Conservation (phyloP, 2,888 invertebrate species). For the Troides helena region DNA sequence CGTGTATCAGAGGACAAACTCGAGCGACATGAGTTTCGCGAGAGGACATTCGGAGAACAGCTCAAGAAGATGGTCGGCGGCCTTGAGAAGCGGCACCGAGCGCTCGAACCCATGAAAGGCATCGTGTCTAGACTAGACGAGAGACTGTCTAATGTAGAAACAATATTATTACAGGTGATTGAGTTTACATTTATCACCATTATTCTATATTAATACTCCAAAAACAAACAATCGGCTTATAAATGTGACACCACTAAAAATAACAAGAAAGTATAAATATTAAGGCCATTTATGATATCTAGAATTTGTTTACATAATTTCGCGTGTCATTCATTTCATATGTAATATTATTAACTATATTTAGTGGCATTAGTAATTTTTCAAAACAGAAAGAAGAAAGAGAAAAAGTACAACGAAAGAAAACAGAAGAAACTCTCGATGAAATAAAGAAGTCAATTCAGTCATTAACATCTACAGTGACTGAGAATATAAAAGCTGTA, state of each 20-base stretch:
- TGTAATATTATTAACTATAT: too few species aligned
- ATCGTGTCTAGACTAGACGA: constrained; percentile 87
- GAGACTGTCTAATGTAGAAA: constrained; percentile 87
- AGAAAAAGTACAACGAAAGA: constrained; percentile 82
- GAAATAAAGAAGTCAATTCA: constrained; percentile 62
- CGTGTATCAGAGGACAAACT: constrained; percentile 89
- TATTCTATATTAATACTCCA: too few species aligned
- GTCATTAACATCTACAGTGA: constrained; percentile 46
- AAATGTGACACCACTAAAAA: too few species aligned
- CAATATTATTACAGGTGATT: constrained; percentile 84
- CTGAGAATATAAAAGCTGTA: constrained; percentile 40
- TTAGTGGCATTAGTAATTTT: background rate
- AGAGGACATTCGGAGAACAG: constrained; percentile 88
- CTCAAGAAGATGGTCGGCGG: constrained; percentile 86
- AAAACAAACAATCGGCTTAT: too few species aligned
- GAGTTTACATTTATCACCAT: too few species aligned
- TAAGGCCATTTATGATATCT: too few species aligned
- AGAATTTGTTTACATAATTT: too few species aligned
- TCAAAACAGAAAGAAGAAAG: constrained; percentile 82
- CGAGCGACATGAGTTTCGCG: constrained; percentile 91
- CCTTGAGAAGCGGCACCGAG: constrained; percentile 86
- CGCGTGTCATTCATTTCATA: too few species aligned
- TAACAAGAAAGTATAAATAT: too few species aligned
- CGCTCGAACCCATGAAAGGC: constrained; percentile 85
- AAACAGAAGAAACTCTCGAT: constrained; percentile 80